Evolutionary conservation across 1,140 invertebrate species (phyloP).

Genomic region (Hermetia illucens): DNA sequence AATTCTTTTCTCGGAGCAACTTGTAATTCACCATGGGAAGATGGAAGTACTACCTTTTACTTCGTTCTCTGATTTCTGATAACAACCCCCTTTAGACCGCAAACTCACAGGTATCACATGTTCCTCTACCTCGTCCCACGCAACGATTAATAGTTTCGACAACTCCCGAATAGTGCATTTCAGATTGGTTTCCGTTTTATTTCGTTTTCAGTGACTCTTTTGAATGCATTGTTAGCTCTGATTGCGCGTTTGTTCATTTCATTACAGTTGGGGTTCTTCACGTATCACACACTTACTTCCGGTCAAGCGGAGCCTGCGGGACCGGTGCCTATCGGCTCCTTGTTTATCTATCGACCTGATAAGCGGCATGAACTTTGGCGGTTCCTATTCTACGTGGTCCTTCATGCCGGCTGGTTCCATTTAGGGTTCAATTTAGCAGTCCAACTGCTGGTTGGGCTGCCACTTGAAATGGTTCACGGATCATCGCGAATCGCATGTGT

Average conservation of each 20-base stretch:
- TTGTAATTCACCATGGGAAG: too few species aligned
- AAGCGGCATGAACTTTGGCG: conserved; percentile 83
- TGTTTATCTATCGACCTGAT: conserved; percentile 89
- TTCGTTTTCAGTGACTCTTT: too few species aligned
- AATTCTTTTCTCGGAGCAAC: too few species aligned
- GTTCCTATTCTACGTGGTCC: conserved; percentile 87
- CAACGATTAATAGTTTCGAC: too few species aligned
- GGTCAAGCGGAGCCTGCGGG: conserved; percentile 74
- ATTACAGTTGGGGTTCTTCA: conserved; percentile 79
- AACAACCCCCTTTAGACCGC: too few species aligned
- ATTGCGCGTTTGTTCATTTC: conserved; percentile 15
- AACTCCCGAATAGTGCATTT: too few species aligned
- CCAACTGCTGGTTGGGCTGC: conserved; percentile 79
- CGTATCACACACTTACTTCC: conserved; percentile 71
- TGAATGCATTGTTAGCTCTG: background rate
- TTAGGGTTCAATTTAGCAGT: conserved; percentile 88
- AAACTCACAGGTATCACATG: too few species aligned
- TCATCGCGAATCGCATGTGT: conserved; percentile 76
- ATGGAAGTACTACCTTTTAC: too few species aligned
- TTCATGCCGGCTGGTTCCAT: conserved; percentile 94
- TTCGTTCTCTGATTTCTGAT: too few species aligned
- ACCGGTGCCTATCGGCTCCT: conserved; percentile 80
- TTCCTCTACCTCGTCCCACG: too few species aligned
- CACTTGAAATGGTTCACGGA: conserved; percentile 95
- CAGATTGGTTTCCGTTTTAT: too few species aligned